A percentile compares a stretch with the other conserved stretches of the same genome.
Evolutionary conservation across 2,888 invertebrate genomes (phyloP).

Genomic region (Cyclophora albipunctata): DNA sequence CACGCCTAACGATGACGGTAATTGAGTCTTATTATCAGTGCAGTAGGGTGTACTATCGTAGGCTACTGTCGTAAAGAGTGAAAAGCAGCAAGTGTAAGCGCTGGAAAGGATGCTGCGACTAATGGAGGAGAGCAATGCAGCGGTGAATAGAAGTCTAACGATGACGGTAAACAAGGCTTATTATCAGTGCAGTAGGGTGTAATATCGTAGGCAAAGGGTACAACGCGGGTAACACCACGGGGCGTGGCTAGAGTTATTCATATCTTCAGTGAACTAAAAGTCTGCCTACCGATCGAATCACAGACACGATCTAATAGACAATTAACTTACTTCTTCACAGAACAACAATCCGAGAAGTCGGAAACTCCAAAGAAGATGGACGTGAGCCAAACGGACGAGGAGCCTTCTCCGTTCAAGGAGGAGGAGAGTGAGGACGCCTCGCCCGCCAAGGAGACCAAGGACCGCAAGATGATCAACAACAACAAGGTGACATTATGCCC

Average conservation of each 20-base stretch:
- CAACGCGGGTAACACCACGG: too few relatives aligned
- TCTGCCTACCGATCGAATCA: too few relatives aligned
- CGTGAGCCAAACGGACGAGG: conserved; percentile 24
- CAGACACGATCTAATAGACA: too few relatives aligned
- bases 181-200: neutral
- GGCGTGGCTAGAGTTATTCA: too few relatives aligned
- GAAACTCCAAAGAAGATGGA: conserved; percentile 52
- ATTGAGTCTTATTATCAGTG: neutral
- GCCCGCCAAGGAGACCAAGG: conserved; percentile 46
- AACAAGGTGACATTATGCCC: conserved; percentile 33
- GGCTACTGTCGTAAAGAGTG: conserved; percentile 51
- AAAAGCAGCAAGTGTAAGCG: conserved; percentile 76
- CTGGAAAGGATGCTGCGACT: too few relatives aligned
- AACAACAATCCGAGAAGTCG: conserved; percentile 39
- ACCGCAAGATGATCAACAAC: conserved; percentile 55
- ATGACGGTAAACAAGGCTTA: conserved; percentile 28
- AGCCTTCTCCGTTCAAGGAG: conserved; percentile 38
- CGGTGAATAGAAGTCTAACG: conserved; percentile 27
- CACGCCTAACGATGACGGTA: conserved; percentile 34
- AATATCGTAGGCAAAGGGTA: neutral
- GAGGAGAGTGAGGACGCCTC: conserved; percentile 35
- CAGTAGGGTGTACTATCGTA: neutral
- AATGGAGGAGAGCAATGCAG: too few relatives aligned
- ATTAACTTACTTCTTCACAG: conserved; percentile 9
- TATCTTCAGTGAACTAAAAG: too few relatives aligned